Percentiles rank a stretch among this genome's conserved stretches.
Evolutionary conservation across 2,888 invertebrate species (phyloP).

Genomic region (Hypolimnas misippus): DNA sequence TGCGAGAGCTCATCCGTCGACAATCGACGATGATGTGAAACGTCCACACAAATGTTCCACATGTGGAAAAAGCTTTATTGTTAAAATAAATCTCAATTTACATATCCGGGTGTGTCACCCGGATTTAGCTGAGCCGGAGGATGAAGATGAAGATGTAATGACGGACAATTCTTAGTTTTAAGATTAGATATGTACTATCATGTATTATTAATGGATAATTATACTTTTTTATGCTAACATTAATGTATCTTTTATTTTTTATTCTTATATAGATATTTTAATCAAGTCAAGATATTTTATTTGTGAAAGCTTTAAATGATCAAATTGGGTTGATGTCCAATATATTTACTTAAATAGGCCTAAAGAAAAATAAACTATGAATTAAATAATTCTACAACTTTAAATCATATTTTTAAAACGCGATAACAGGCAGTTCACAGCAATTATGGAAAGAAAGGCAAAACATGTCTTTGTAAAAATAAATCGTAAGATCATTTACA

Average conservation of each 20-base stretch:
- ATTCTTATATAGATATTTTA: neutral
- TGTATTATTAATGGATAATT: constrained; percentile 60
- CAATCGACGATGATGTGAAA: constrained; percentile 74
- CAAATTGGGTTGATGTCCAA: no score
- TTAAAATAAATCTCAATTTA: constrained; percentile 76
- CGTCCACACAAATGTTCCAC: constrained; percentile 76
- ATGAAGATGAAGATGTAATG: constrained; percentile 79
- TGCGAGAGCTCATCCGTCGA: constrained; percentile 67
- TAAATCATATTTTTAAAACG: no score
- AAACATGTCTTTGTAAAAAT: no score
- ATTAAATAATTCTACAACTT: no score
- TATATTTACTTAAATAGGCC: no score
- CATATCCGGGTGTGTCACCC: constrained; percentile 79
- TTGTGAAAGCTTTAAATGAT: no score
- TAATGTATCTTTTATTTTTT: constrained; percentile 6
- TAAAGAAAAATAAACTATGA: no score
- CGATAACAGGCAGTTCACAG: no score
- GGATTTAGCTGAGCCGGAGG: constrained; percentile 74
- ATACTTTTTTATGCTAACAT: constrained; percentile 72
- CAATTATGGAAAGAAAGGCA: no score
- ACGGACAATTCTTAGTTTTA: constrained; percentile 73
- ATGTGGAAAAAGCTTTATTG: constrained; percentile 77
- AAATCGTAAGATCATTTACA: no score
- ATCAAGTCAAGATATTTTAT: neutral
- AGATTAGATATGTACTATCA: constrained; percentile 48